phyloP scores from a whole-genome alignment of 1,140 invertebrate genomes.

The Caenorhabditis tropicalis region DNA sequence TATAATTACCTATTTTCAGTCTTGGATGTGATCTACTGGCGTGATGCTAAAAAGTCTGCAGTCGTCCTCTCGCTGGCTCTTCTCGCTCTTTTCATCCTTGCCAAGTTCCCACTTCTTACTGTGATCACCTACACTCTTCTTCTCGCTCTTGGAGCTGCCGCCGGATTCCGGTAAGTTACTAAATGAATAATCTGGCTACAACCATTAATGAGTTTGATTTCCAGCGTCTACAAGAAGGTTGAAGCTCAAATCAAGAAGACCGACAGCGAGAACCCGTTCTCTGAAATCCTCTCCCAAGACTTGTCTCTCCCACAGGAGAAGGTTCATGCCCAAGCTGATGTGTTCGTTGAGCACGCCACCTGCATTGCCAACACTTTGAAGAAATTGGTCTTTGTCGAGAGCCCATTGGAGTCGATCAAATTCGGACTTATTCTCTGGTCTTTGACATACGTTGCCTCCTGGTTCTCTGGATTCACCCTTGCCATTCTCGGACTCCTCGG shows the following conservation, averaged over 20 bases:
- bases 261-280: slow-evolving; percentile 94
- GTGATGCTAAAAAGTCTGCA: slow-evolving; percentile 89
- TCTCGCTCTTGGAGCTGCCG: slow-evolving; percentile 81
- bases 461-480: slow-evolving; percentile 83
- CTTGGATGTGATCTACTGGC: slow-evolving; percentile 94
- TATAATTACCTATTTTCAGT: slow-evolving; percentile 77
- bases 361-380: slow-evolving; percentile 82
- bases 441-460: slow-evolving; percentile 87
- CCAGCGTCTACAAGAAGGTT: slow-evolving; percentile 86
- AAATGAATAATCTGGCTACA: not conserved
- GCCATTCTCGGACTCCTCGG: slow-evolving; percentile 82
- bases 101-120: slow-evolving; percentile 91
- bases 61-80: slow-evolving; percentile 87
- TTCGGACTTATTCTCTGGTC: slow-evolving; percentile 72
- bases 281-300: slow-evolving; percentile 80
- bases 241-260: slow-evolving; percentile 95
- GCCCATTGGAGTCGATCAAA: slow-evolving; percentile 85
- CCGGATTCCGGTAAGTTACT: slow-evolving; percentile 80
- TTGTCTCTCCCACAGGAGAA: slow-evolving; percentile 84
- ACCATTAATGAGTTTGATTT: slow-evolving; percentile 31
- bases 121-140: slow-evolving; percentile 90
- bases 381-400: slow-evolving; percentile 91
- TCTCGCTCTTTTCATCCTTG: slow-evolving; percentile 85
- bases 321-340: slow-evolving; percentile 83
- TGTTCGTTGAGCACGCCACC: slow-evolving; percentile 84